Base-by-base conservation (phyloP, 2,797 vertebrate species). In the Macrochelys suwanniensis region DNA sequence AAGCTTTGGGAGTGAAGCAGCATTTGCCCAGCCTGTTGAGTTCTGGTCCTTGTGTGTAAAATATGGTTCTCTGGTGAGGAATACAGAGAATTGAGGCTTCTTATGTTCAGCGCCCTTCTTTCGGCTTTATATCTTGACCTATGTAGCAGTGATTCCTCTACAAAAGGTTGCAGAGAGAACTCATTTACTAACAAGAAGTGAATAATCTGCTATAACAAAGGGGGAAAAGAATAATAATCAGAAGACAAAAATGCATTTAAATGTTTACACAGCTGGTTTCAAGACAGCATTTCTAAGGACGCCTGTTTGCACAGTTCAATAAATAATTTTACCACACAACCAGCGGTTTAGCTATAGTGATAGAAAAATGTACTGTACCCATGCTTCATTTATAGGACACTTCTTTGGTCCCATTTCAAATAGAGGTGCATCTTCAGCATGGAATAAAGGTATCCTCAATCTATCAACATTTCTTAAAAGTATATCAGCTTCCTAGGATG, bases 221-320 rank as follows among this genome's bases (percentile, higher is more conserved):
- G 74, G 33, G 31, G 80, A 77, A 47, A 93, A 94, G 50, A 93
- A 94, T 87, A 97, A 95, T 89, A 96, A 86, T 47, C 83, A 87
- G 88, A 90, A 93, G 87, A 93, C 77, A 47, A 96, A 94, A 97
- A 92, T 28, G 79, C 15, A 94, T 94, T 51, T 65, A 88, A 51
- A 17, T 96, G 95, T 98, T 96, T 95, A 82, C 71, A 94, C 94
- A 95, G 94, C 95, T 95, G 91, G 1, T 85, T 94, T 82, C 87
- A 89, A 92, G 82, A 93, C 88, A 85, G 42, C 54, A 76, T 51
- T 95, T 94, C 90, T 80, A 84, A 81, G 5, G 77, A 57, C 0
- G 15, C 37, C 11, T 88, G 82, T 1, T 95, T 91, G 6, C 1
- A 0, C 3, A 49, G 89, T 51, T 95, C 84, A 93, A 93, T 91